These are phyloP conservation scores for Ceratina calcarata DNA, from an alignment of 1,140 invertebrate species.

Conservation along the genomic window DNA sequence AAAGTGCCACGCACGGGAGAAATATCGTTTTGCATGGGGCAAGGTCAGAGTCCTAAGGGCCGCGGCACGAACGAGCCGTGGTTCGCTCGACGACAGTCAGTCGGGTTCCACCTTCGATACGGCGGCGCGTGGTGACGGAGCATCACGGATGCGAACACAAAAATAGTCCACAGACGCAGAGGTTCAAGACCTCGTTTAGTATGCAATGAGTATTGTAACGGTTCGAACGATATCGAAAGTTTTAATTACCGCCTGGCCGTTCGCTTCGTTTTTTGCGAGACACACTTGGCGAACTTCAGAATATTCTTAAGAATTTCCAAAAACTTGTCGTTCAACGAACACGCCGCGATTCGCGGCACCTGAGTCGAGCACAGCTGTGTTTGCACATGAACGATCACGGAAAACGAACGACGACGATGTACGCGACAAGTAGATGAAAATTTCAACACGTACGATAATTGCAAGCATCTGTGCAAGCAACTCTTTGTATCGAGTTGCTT, in stretches of 20 bases:
- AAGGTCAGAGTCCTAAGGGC: slow-evolving; percentile 44
- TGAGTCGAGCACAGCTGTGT: slow-evolving; percentile 18
- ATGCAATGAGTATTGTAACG: too few species aligned
- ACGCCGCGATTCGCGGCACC: too few species aligned
- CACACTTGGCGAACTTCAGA: too few species aligned
- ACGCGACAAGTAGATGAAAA: neutral
- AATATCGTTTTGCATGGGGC: slow-evolving; percentile 31
- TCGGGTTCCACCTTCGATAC: slow-evolving; percentile 1
- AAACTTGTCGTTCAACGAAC: too few species aligned
- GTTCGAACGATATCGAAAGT: too few species aligned
- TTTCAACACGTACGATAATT: neutral
- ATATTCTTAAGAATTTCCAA: too few species aligned
- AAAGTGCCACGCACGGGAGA: slow-evolving; percentile 11
- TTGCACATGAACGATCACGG: slow-evolving; percentile 3
- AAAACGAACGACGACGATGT: neutral
- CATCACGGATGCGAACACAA: neutral
- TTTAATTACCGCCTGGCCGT: too few species aligned
- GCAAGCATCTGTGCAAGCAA: too few species aligned
- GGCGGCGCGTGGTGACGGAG: slow-evolving; percentile 9
- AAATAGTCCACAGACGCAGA: slow-evolving; percentile 18
- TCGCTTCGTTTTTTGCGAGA: too few species aligned
- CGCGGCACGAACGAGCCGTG: neutral
- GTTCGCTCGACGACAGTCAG: slow-evolving; percentile 13
- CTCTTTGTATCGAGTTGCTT: too few species aligned
- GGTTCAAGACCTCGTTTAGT: slow-evolving; percentile 43